phyloP scores from a whole-genome alignment of 92 coral and sea anemone species.

The Paragorgia papillata region DNA sequence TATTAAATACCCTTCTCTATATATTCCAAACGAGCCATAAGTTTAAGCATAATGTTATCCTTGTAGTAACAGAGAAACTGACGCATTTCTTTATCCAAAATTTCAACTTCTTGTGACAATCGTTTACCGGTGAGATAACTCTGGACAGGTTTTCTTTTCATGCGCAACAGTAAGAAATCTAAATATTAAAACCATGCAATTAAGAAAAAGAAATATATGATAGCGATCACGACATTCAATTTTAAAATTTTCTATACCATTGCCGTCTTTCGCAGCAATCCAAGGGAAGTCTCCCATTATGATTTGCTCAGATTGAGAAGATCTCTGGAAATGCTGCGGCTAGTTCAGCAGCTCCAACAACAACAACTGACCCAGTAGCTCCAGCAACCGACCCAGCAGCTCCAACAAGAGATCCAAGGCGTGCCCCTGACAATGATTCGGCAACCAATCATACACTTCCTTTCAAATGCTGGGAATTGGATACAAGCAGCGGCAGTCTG shows the following conservation, averaged over 20 bases:
- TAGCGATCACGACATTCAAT: no score
- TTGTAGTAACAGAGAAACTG: slow-evolving; percentile 22
- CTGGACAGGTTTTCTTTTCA: slow-evolving; percentile 22
- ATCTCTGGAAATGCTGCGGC: no score
- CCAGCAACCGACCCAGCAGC: no score
- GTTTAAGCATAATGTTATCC: slow-evolving; percentile 17
- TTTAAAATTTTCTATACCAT: slow-evolving; percentile 2
- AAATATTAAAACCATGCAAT: slow-evolving; percentile 7
- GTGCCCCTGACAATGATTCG: no score
- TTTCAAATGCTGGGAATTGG: no score
- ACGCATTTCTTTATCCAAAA: slow-evolving; percentile 17
- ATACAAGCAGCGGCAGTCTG: no score
- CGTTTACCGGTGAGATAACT: slow-evolving; percentile 8
- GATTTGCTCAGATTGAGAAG: slow-evolving; percentile 1
- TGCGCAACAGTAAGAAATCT: slow-evolving; percentile 11
- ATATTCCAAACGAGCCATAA: slow-evolving; percentile 15
- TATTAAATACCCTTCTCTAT: no score
- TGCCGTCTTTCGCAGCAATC: slow-evolving; percentile 16
- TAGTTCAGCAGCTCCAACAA: no score
- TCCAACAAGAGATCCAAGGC: no score
- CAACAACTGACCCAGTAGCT: no score
- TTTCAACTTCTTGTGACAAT: slow-evolving; percentile 7
- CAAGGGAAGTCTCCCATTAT: slow-evolving; percentile 20
- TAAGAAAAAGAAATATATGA: neutral
- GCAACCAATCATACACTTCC: no score